phyloP scores from a whole-genome alignment of 2,113 vertebrate species.

The Recurvirostra avosetta region DNA sequence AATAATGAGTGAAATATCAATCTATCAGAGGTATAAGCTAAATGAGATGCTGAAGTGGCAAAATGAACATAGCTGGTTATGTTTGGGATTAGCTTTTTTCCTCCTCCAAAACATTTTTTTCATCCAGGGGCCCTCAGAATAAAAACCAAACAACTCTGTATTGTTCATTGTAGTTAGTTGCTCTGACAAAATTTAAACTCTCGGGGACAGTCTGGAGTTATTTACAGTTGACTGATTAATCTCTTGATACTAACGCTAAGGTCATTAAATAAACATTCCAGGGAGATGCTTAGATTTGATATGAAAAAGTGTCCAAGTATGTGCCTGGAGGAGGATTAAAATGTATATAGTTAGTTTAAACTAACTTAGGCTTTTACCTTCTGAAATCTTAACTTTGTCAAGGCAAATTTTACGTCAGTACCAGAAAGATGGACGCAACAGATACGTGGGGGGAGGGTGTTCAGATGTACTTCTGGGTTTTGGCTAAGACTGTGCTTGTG shows the following conservation, averaged over 20 bases:
- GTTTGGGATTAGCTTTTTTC: neutral
- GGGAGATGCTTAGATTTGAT: neutral
- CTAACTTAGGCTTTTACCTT: neutral
- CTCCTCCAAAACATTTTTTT: neutral
- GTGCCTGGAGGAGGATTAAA: neutral
- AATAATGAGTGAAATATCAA: neutral
- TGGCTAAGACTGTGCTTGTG: neutral
- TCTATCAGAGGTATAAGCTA: neutral
- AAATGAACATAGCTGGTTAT: neutral
- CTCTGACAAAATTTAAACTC: neutral
- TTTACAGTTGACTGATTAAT: constrained; percentile 15
- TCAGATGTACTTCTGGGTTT: neutral
- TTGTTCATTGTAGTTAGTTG: neutral
- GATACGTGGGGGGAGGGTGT: neutral
- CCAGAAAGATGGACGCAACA: neutral
- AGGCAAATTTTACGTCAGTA: neutral
- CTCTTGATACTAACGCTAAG: neutral
- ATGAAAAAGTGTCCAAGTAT: neutral
- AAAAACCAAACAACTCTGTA: neutral
- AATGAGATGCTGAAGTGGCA: neutral
- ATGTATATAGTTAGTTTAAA: neutral
- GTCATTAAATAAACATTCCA: constrained; percentile 27
- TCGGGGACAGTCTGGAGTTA: neutral
- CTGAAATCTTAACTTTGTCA: neutral
- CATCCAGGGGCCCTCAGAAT: neutral